Evolutionary conservation across 2,888 invertebrate genomes (phyloP).

Genomic region (Parnassius apollo): DNA sequence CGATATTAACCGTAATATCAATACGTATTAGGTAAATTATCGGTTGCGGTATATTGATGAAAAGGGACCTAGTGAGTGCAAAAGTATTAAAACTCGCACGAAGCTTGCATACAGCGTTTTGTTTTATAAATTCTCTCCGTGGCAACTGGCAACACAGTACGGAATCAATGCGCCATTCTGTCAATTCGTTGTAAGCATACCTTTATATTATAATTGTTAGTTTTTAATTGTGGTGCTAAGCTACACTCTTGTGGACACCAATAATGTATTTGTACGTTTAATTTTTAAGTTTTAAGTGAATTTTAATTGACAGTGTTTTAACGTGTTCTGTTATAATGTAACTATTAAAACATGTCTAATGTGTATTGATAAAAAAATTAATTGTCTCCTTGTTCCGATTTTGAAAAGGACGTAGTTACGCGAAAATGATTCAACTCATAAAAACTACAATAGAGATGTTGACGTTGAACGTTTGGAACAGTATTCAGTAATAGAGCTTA

Average conservation of each 20-base stretch:
- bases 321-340: conserved; percentile 9
- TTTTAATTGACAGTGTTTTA: conserved; percentile 47
- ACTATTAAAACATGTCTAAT: too few species aligned
- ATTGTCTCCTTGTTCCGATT: conserved; percentile 3
- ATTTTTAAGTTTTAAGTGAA: conserved; percentile 59
- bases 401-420: background rate
- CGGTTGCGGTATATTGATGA: conserved; percentile 20
- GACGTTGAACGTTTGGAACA: too few species aligned
- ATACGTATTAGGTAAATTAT: conserved; percentile 21
- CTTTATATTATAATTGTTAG: conserved; percentile 54
- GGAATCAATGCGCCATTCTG: conserved; percentile 49
- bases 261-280: conserved; percentile 59
- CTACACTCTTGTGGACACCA: conserved; percentile 61
- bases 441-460: too few species aligned
- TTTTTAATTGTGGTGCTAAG: conserved; percentile 69
- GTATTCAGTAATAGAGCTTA: too few species aligned
- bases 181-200: conserved; percentile 51
- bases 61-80: conserved; percentile 33
- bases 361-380: background rate
- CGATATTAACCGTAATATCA: conserved; percentile 6
- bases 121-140: conserved; percentile 36
- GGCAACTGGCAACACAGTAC: conserved; percentile 33
- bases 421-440: too few species aligned
- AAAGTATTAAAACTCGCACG: conserved; percentile 59
- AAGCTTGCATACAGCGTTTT: conserved; percentile 43